phyloP scores from a whole-genome alignment of 2,113 vertebrate genomes.

The Pseudois nayaur region DNA sequence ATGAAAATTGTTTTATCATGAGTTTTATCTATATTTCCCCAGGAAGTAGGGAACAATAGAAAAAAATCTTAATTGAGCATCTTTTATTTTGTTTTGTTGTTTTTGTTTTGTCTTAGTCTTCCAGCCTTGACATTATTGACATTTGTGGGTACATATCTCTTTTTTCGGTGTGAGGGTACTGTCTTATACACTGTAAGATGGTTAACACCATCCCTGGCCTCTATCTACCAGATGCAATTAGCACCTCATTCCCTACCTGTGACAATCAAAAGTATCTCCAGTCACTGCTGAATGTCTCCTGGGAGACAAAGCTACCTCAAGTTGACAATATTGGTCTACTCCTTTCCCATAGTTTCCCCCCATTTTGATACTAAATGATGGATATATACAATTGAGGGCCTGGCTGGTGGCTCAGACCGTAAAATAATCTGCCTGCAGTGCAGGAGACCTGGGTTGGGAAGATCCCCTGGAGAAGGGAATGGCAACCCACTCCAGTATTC shows the following conservation, averaged over 20 bases:
- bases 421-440: background rate
- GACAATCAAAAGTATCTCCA: background rate
- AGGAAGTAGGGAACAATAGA: background rate
- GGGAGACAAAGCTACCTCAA: background rate
- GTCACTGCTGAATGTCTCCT: background rate
- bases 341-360: background rate
- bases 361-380: background rate
- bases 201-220: background rate
- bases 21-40: slow-evolving; percentile 34
- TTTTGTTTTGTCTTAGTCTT: background rate
- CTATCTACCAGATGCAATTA: background rate
- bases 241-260: background rate
- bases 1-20: background rate
- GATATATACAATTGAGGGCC: background rate
- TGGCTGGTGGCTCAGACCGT: background rate
- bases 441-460: background rate
- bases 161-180: background rate
- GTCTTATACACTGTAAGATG: rapidly evolving
- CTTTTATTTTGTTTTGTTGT: background rate
- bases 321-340: background rate
- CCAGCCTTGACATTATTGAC: background rate
- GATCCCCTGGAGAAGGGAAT: background rate
- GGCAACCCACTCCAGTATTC: background rate
- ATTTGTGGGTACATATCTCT: background rate
- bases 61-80: slow-evolving; percentile 9